Conservation (phyloP, 2,888 invertebrate genomes). For the Amphiduros pacificus region DNA sequence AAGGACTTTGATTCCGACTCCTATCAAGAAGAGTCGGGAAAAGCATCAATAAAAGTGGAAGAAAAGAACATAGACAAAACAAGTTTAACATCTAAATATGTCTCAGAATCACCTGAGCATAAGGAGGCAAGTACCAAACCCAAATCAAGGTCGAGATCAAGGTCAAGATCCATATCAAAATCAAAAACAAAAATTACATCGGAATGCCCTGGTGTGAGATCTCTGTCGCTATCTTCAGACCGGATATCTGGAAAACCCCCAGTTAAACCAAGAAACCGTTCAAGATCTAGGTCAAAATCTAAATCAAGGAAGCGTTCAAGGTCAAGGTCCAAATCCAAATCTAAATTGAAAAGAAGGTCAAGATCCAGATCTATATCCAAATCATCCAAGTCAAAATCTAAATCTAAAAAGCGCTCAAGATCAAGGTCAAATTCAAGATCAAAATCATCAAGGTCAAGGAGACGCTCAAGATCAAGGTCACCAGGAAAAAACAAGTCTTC, state of each 20-base stretch:
- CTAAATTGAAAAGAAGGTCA: not conserved
- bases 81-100: no score
- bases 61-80: no score
- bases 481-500: no score
- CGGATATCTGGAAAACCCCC: not conserved
- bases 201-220: no score
- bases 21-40: no score
- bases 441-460: not conserved
- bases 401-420: not conserved
- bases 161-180: no score
- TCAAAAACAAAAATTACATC: no score
- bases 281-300: constrained; percentile 4
- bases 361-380: not conserved
- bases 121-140: no score
- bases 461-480: not conserved
- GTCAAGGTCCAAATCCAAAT: constrained; percentile 2
- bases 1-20: no score
- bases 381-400: not conserved
- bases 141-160: not conserved
- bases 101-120: no score
- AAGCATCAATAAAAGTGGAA: no score
- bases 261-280: not conserved
- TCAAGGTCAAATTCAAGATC: not conserved
- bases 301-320: constrained; percentile 3
- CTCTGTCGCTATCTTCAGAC: no score